Percentiles rank a stretch among this genome's conserved stretches.
phyloP scores from a whole-genome alignment of 2,888 invertebrate genomes.

The Zygaena filipendulae region DNA sequence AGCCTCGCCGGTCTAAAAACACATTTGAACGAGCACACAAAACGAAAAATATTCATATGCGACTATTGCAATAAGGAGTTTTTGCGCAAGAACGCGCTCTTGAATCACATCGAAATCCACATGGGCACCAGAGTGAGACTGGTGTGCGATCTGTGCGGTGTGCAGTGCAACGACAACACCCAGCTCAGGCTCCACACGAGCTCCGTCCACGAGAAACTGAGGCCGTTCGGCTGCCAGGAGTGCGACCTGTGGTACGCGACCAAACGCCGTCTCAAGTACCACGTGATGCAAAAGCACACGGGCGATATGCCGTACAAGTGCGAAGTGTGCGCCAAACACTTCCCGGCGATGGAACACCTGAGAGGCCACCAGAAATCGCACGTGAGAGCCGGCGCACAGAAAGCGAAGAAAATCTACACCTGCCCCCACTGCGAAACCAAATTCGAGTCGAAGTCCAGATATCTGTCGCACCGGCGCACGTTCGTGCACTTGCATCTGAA shows the following conservation, averaged over 20 bases:
- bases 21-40: too few relatives aligned
- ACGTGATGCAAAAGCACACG: conserved; percentile 16
- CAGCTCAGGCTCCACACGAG: conserved; percentile 18
- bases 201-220: conserved; percentile 20
- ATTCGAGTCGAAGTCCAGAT: conserved; percentile 5
- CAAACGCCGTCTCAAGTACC: conserved; percentile 18
- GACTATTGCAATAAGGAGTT: conserved; percentile 14
- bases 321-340: conserved; percentile 11
- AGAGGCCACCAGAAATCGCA: neutral
- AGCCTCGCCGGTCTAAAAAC: conserved; percentile 16
- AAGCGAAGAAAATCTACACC: conserved; percentile 7
- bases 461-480: conserved; percentile 8
- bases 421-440: conserved; percentile 15
- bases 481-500: too few relatives aligned
- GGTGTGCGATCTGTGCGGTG: conserved; percentile 20
- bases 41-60: conserved; percentile 14
- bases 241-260: conserved; percentile 19
- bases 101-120: conserved; percentile 20
- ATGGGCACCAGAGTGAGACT: conserved; percentile 13
- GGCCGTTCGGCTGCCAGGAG: conserved; percentile 15
- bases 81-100: conserved; percentile 19
- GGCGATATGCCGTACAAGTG: conserved; percentile 19
- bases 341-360: conserved; percentile 1
- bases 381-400: neutral
- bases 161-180: conserved; percentile 17